These are phyloP conservation scores for Crioceris asparagi DNA, from an alignment of 2,888 invertebrate species.

Conservation along the genomic window DNA sequence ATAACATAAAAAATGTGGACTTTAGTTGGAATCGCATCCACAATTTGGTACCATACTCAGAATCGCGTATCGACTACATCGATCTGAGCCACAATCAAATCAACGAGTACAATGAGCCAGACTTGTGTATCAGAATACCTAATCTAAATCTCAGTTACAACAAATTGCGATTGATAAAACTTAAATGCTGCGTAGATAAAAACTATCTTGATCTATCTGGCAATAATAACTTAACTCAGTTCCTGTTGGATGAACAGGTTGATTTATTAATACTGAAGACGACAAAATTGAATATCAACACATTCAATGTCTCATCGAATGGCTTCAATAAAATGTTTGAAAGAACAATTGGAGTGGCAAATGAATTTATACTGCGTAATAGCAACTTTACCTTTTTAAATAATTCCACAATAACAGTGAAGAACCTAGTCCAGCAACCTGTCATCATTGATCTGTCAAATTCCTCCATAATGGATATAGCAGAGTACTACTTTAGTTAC, in stretches of 20 bases:
- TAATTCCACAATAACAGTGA: not conserved
- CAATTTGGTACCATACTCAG: not conserved
- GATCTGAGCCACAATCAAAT: conserved; percentile 10
- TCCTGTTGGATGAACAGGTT: too few relatives aligned
- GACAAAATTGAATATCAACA: too few relatives aligned
- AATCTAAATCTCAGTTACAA: conserved; percentile 8
- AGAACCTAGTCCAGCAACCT: not conserved
- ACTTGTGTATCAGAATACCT: not conserved
- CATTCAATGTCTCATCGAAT: too few relatives aligned
- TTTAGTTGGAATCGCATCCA: conserved; percentile 5
- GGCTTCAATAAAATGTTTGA: too few relatives aligned
- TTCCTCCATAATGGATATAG: conserved; percentile 8
- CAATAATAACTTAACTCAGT: conserved; percentile 1
- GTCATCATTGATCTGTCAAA: conserved; percentile 8
- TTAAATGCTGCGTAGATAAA: not conserved
- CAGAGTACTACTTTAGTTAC: conserved; percentile 4
- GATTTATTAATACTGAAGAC: too few relatives aligned
- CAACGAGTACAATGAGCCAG: conserved; percentile 3
- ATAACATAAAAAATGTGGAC: conserved; percentile 1
- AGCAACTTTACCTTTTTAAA: too few relatives aligned
- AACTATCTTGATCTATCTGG: conserved; percentile 3
- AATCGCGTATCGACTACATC: not conserved
- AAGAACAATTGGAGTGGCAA: too few relatives aligned
- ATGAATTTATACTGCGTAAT: too few relatives aligned
- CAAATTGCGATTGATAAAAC: not conserved